phyloP scores from a whole-genome alignment of 2,888 invertebrate species.

The Nomada fabriciana region DNA sequence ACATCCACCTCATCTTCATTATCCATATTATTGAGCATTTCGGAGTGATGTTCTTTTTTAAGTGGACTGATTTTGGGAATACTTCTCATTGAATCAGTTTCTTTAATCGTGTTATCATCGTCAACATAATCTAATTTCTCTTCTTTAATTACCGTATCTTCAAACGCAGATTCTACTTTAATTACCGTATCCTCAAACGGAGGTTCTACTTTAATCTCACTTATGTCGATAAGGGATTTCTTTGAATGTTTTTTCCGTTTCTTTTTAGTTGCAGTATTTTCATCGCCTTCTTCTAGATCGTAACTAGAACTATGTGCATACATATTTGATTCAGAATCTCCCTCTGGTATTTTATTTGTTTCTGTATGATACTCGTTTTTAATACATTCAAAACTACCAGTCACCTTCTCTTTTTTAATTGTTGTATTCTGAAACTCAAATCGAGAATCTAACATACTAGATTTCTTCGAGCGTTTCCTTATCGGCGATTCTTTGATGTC shows the following conservation, averaged over 20 bases:
- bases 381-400: constrained; percentile 15
- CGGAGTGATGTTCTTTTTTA: constrained; percentile 4
- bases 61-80: not conserved
- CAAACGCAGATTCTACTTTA: constrained; percentile 33
- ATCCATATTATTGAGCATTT: not conserved
- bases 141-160: constrained; percentile 24
- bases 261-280: constrained; percentile 39
- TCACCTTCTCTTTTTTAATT: constrained; percentile 38
- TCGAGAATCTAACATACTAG: constrained; percentile 12
- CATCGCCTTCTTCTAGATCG: constrained; percentile 2
- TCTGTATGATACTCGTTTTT: constrained; percentile 15
- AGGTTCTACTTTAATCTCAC: constrained; percentile 32
- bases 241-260: constrained; percentile 49
- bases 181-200: constrained; percentile 15
- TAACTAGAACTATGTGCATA: not conserved
- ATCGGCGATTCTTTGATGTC: not conserved
- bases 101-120: not conserved
- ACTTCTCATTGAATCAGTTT: not conserved
- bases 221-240: constrained; percentile 3
- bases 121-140: constrained; percentile 31
- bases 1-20: not conserved
- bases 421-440: not conserved
- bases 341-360: not conserved
- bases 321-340: not conserved
- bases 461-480: constrained; percentile 13